phyloP scores from a whole-genome alignment of 2,888 invertebrate species.

The Drosophila lacicola region DNA sequence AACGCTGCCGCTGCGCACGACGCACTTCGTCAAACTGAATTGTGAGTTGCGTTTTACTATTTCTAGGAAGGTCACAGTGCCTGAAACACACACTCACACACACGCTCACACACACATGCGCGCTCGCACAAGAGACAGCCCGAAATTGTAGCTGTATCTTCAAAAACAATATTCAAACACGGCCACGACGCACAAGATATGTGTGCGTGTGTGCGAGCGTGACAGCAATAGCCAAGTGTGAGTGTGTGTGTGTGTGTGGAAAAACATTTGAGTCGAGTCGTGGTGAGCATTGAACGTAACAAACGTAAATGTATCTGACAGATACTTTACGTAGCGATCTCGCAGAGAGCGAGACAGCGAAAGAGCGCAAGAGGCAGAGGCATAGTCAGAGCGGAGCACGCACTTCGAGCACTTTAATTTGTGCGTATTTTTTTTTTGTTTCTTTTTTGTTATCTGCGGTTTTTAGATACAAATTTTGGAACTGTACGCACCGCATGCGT shows the following conservation, averaged over 20 bases:
- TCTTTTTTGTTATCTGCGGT: conserved; percentile 40
- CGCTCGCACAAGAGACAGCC: conserved; percentile 28
- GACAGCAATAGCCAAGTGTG: conserved; percentile 21
- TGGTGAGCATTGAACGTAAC: conserved; percentile 48
- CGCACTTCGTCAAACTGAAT: conserved; percentile 82
- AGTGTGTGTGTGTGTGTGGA: conserved; percentile 48
- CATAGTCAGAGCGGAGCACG: conserved; percentile 2
- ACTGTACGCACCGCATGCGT: conserved; percentile 19
- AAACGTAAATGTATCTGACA: conserved; percentile 58
- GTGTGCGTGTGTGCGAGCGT: conserved; percentile 30
- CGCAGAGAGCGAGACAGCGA: conserved; percentile 3
- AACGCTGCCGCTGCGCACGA: conserved; percentile 82
- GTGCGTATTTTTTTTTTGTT: background rate
- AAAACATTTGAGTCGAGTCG: conserved; percentile 55
- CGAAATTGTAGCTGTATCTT: conserved; percentile 69
- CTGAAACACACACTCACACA: conserved; percentile 26
- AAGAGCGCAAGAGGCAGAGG: conserved; percentile 12
- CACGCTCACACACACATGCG: conserved; percentile 5
- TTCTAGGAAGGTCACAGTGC: conserved; percentile 80
- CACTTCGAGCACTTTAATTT: conserved; percentile 7
- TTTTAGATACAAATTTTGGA: conserved; percentile 24
- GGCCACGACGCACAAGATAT: conserved; percentile 40
- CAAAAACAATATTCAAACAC: conserved; percentile 58
- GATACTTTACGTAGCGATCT: conserved; percentile 69
- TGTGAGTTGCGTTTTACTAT: conserved; percentile 80